Percentiles rank a stretch among this genome's conserved stretches.
These are phyloP conservation scores for Ceramica pisi DNA, from an alignment of 2,888 invertebrate species.

Conservation along the genomic window DNA sequence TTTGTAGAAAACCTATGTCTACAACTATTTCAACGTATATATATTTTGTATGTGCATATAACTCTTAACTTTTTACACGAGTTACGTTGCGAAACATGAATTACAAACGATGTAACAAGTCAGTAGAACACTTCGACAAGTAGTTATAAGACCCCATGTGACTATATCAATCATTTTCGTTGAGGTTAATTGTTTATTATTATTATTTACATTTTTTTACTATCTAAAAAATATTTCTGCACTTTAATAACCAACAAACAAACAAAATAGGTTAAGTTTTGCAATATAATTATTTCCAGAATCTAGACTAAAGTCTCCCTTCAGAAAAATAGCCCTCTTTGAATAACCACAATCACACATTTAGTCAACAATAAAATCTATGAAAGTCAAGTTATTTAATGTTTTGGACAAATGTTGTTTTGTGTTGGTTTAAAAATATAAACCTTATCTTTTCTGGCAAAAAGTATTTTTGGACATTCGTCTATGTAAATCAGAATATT, in stretches of 20 bases:
- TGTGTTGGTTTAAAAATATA: neutral
- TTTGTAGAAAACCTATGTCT: neutral
- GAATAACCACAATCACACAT: neutral
- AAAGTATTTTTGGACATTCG: neutral
- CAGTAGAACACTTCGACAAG: neutral
- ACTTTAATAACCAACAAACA: constrained; percentile 19
- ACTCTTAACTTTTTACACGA: neutral
- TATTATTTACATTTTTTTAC: neutral
- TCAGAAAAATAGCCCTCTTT: neutral
- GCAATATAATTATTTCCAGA: neutral
- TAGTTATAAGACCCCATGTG: neutral
- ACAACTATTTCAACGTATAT: neutral
- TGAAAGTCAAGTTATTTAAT: neutral
- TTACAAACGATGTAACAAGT: neutral
- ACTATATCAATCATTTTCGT: neutral
- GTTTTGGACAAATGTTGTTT: neutral
- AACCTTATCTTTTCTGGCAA: neutral
- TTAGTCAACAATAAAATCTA: neutral
- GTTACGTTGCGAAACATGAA: neutral
- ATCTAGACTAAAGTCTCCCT: neutral
- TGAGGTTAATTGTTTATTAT: neutral
- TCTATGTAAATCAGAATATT: neutral
- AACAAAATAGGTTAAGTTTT: constrained; percentile 14
- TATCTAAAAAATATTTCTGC: neutral
- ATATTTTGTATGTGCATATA: neutral